These are phyloP conservation scores for Apomyelois bistriatella DNA, from an alignment of 2,888 invertebrate genomes.

Conservation along the genomic window DNA sequence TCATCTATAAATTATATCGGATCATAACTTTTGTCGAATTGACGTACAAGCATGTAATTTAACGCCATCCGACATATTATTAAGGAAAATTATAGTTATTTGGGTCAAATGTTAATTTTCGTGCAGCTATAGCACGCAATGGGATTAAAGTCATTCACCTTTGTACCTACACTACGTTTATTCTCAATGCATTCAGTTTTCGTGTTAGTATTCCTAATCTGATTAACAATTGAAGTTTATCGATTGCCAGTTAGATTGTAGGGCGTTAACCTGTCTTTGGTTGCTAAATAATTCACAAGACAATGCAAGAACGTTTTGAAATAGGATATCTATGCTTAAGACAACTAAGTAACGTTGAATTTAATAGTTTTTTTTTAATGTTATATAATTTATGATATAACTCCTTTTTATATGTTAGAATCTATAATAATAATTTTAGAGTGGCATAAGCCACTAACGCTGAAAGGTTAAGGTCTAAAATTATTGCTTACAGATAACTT, in stretches of 20 bases:
- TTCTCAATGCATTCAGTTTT: constrained; percentile 3
- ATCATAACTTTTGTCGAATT: background rate
- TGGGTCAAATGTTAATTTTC: constrained; percentile 6
- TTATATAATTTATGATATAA: no score
- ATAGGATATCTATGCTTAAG: no score
- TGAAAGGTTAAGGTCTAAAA: no score
- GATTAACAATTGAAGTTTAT: background rate
- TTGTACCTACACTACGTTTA: background rate
- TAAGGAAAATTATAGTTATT: constrained; percentile 10
- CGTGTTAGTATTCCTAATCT: background rate
- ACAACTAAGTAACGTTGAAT: no score
- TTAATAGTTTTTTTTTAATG: no score
- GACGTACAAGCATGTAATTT: background rate
- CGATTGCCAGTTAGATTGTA: constrained; percentile 3
- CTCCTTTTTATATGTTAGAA: no score
- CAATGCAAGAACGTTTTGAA: no score
- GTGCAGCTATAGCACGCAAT: constrained; percentile 6
- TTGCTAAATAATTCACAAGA: background rate
- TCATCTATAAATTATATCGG: background rate
- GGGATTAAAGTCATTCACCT: constrained; percentile 12
- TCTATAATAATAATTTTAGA: no score
- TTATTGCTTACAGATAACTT: no score
- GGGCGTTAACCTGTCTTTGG: background rate
- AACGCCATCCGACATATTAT: background rate
- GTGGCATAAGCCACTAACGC: no score